Evolutionary conservation across 2,113 vertebrate species (phyloP), one percentile per base, ranked within the genome.

Genomic region (Chlorocebus sabaeus): DNA sequence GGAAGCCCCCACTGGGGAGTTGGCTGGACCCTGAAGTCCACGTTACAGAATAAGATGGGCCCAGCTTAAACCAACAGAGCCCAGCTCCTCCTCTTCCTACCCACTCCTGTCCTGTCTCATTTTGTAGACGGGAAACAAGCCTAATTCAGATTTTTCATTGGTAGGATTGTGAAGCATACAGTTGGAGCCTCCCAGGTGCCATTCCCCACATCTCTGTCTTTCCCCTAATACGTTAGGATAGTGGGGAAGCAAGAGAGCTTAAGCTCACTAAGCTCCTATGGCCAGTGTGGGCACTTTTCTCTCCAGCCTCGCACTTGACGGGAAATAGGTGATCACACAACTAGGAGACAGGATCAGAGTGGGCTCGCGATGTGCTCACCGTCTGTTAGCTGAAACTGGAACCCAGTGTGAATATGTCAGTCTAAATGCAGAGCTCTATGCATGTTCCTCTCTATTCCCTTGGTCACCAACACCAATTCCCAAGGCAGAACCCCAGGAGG

Each of bases 1-100:
- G 0, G 50, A 83, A n/a, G 9, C 14, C 12, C 12, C 1, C 20
- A 0, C 27, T 6, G 4, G n/a, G 40, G 10, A n/a, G 0, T 2
- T 10, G 17, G 25, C 81, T 43, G 16, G 17, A 78, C n/a, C 10
- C 9, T 75, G 61, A 87, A 72, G 27, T 30, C 16, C 13, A 5
- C 16, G 25, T 84, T 32, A 23, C 8, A 23, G 43, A 73, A 72
- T 75, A 22, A 1, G 17, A 59, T 0, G 5, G 8, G 32, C 2
- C 52, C 32, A 22, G 55, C 16, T 4, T 59, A 55, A 23, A 50
- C 3, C 48, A 11, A 40, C 59, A 68, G 64, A 64, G 13, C 30
- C 81, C 55, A 23, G 40, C 8, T 32, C 80, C 55, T 87, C 22
- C 22, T 67, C 82, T 76, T 89, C 35, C 48, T 22, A 35, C 25